Conservation (phyloP, 53 echinoderm and acorn worm species). For the Mesocentrotus franciscanus region DNA sequence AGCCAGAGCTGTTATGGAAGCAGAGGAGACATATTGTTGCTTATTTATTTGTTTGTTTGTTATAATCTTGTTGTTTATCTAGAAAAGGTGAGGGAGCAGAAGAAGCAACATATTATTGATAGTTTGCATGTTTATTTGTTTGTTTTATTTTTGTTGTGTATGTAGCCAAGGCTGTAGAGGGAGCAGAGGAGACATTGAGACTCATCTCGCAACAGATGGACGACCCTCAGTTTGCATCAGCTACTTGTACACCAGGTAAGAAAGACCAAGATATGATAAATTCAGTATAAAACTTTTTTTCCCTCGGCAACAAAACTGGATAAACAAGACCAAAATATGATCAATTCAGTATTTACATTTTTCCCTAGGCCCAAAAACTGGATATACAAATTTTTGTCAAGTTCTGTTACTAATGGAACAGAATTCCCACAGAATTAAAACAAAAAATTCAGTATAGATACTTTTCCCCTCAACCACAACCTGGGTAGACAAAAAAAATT, state of each 20-base stretch:
- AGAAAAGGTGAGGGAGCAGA: too few relatives aligned
- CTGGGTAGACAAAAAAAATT: background rate
- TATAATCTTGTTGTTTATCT: background rate
- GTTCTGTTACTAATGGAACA: too few relatives aligned
- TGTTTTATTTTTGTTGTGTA: background rate
- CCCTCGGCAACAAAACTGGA: too few relatives aligned
- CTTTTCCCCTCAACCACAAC: too few relatives aligned
- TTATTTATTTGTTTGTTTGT: background rate
- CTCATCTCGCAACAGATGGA: slow-evolving; percentile 81
- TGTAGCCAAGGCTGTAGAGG: slow-evolving; percentile 80
- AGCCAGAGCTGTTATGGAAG: too few relatives aligned
- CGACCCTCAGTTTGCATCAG: slow-evolving; percentile 85
- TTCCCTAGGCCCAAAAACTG: too few relatives aligned
- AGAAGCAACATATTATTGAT: background rate
- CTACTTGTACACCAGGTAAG: slow-evolving; percentile 95
- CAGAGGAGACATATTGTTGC: background rate
- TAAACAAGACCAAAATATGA: too few relatives aligned
- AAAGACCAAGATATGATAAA: background rate
- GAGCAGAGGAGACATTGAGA: slow-evolving; percentile 81
- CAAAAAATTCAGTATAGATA: too few relatives aligned
- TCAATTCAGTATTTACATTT: too few relatives aligned
- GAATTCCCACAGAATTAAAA: too few relatives aligned
- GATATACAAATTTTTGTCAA: too few relatives aligned
- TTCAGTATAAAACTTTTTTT: too few relatives aligned
- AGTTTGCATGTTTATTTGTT: background rate